Conservation (phyloP, 2,113 vertebrate genomes). For the Riparia riparia region DNA sequence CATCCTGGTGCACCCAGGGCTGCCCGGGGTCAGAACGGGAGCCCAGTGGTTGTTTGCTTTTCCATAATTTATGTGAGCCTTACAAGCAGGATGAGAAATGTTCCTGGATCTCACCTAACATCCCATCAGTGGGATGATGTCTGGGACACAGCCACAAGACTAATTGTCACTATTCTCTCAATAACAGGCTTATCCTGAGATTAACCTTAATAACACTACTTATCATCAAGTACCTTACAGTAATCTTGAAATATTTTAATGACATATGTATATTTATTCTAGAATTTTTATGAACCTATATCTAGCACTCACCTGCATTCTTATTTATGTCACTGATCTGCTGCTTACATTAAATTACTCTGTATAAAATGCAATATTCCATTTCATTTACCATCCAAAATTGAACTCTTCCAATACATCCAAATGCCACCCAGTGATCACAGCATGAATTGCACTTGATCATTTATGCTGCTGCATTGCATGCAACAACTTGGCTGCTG, state of each 20-base stretch:
- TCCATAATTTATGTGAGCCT: not conserved
- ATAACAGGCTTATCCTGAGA: not conserved
- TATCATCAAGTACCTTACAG: not conserved
- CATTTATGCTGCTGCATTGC: fast-evolving
- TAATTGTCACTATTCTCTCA: not conserved
- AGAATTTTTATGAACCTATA: not conserved
- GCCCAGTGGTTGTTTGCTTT: not conserved
- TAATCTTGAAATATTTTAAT: not conserved
- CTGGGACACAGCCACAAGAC: not conserved
- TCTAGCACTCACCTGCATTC: not conserved
- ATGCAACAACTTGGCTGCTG: fast-evolving
- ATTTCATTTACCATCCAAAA: not conserved
- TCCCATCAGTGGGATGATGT: not conserved
- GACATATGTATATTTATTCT: not conserved
- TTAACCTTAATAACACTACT: not conserved
- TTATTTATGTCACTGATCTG: not conserved
- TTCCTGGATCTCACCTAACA: not conserved
- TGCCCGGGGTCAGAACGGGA: fast-evolving
- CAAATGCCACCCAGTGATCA: conserved; percentile 32
- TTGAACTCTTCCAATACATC: not conserved
- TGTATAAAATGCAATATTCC: not conserved
- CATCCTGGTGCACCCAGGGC: fast-evolving
- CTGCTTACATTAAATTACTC: not conserved
- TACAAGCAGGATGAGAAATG: fast-evolving
- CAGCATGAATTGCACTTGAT: not conserved